Evolutionary conservation across 2,113 vertebrate genomes (phyloP).

Genomic region (Piliocolobus tephrosceles): DNA sequence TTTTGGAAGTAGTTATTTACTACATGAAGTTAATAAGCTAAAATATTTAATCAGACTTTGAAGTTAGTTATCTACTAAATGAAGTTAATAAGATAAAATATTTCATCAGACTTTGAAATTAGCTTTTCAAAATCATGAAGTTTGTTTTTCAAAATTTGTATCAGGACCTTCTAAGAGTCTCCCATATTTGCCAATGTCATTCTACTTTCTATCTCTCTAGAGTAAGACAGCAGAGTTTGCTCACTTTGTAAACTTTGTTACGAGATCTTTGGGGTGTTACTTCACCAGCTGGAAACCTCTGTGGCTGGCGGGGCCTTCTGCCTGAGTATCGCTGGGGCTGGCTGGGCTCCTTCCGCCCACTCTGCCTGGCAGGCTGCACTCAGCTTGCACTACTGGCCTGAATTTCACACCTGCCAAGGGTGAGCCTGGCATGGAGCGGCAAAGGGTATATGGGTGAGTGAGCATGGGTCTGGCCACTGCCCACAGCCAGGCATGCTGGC

Average conservation of each 20-base stretch:
- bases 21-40: not conserved
- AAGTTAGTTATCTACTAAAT: not conserved
- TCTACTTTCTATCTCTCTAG: not conserved
- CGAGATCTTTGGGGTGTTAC: too few species aligned
- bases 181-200: not conserved
- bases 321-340: too few species aligned
- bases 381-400: too few species aligned
- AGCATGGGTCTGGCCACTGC: too few species aligned
- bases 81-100: conserved; percentile 31
- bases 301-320: too few species aligned
- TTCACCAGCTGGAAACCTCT: too few species aligned
- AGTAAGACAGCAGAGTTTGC: not conserved
- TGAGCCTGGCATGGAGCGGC: too few species aligned
- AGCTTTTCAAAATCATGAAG: not conserved
- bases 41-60: conserved; percentile 33
- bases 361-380: too few species aligned
- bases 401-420: too few species aligned
- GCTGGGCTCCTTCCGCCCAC: too few species aligned
- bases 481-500: too few species aligned
- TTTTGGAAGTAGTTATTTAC: conserved; percentile 25
- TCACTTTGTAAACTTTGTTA: not conserved
- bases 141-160: not conserved
- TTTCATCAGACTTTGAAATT: conserved; percentile 29
- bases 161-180: not conserved
- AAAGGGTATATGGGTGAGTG: too few species aligned